Base-by-base conservation (phyloP, 2,797 vertebrate genomes). In the Sebastolobus altivelis region DNA sequence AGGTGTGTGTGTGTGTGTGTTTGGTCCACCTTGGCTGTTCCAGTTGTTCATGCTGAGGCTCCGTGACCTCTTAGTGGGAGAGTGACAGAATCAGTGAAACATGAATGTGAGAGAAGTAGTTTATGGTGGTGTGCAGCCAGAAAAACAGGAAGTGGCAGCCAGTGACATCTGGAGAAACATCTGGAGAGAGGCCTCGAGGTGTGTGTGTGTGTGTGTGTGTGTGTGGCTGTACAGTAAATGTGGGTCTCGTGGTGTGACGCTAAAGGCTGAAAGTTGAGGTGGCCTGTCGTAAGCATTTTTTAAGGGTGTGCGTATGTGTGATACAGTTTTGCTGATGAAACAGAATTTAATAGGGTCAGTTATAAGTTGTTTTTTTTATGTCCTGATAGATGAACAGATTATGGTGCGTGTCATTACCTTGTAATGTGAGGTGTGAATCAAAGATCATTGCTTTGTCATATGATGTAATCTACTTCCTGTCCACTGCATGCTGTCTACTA, bases 151-250 rank as follows among this genome's bases (percentile, higher is more conserved):
- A 94, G 92, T 92, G 84, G 84, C 81, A 80, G 82, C 59, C 87
- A 68, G 75, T 90, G 87, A 90, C 93, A 94, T 94, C 89, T 93
- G 93, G 92, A 89, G 88, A 75, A 88, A 93, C 93, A 94, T 95
- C 92, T 93, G 93, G 91, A 90, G 62, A 63, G 66, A 77, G 82
- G 90, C 90, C 81, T 83, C 0, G 49, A 89, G 80, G 80, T 81
- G 89, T 84, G 85, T 80, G 82, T 60, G 78, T 22, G 66, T n/a
- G 60, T 65, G 68, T 11, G 73, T 73, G 69, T 71, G 62, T 20
- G 69, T 77, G 59, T 67, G 7, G 22, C 52, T 54, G 38, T 75
- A 59, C 65, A 71, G 56, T 77, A 25, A 61, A 63, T 46, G 82
- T 62, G 80, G 58, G 43, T 79, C 27, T 79, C 72, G 87, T 65